Evolutionary conservation across 2,888 invertebrate genomes (phyloP).

Genomic region (Macaria liturata): DNA sequence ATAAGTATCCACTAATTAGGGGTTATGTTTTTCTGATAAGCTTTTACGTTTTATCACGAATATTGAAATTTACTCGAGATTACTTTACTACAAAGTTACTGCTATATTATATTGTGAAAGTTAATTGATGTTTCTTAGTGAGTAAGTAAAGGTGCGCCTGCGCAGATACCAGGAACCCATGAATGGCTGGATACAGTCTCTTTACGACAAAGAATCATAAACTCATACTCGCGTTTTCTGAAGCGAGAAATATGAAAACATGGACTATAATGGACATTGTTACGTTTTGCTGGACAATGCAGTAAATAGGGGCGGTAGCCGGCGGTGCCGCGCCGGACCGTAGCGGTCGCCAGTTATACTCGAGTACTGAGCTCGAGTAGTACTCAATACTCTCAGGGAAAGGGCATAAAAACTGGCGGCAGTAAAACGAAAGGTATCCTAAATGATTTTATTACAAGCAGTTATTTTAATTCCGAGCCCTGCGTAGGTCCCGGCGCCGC

Average conservation of each 20-base stretch:
- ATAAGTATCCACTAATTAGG: too few relatives aligned
- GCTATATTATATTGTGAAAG: too few relatives aligned
- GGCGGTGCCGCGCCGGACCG: not conserved
- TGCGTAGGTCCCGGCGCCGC: not conserved
- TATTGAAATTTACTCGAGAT: too few relatives aligned
- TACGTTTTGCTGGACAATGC: constrained; percentile 15
- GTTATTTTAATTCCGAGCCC: constrained; percentile 20
- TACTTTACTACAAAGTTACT: too few relatives aligned
- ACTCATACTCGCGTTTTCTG: constrained; percentile 8
- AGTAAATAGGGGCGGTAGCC: constrained; percentile 14
- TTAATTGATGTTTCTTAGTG: too few relatives aligned
- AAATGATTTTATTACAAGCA: constrained; percentile 35
- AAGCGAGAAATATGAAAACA: constrained; percentile 12
- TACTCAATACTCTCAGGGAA: constrained; percentile 10
- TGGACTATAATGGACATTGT: constrained; percentile 9
- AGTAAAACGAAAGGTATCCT: constrained; percentile 30
- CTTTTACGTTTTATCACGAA: too few relatives aligned
- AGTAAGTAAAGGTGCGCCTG: too few relatives aligned
- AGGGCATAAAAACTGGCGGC: constrained; percentile 26
- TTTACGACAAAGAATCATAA: constrained; percentile 12
- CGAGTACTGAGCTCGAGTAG: constrained; percentile 11
- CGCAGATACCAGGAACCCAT: too few relatives aligned
- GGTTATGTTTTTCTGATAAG: too few relatives aligned
- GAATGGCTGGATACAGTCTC: too few relatives aligned
- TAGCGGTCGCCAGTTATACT: constrained; percentile 12